Conservation (phyloP, 2,888 invertebrate species). For the Drosophila stalkeri region DNA sequence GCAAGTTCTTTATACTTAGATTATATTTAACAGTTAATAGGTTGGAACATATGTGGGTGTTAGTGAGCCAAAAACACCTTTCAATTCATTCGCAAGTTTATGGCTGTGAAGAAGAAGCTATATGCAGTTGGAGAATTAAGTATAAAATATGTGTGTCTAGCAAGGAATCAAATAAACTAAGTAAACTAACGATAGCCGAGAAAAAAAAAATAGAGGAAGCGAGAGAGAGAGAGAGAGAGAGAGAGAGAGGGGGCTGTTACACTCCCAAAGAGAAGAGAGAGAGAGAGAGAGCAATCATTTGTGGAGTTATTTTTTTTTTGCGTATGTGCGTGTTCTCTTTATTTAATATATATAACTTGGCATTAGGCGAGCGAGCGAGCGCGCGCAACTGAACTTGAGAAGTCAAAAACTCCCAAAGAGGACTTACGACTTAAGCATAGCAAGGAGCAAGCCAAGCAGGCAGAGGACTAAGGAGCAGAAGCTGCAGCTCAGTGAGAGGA, state of each 20-base stretch:
- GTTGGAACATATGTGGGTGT: conserved; percentile 31
- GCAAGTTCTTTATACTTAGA: conserved; percentile 3
- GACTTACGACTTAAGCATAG: conserved; percentile 69
- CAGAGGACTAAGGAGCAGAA: conserved; percentile 2
- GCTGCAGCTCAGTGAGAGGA: conserved; percentile 17
- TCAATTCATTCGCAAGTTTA: conserved; percentile 79
- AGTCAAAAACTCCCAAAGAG: conserved; percentile 80
- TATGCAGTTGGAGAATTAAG: conserved; percentile 51
- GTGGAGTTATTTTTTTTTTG: conserved; percentile 21
- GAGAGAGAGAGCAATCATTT: neutral
- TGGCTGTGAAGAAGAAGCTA: conserved; percentile 40
- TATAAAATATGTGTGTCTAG: conserved; percentile 55
- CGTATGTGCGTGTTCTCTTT: conserved; percentile 43
- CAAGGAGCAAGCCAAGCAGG: conserved; percentile 14
- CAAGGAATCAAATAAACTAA: conserved; percentile 67
- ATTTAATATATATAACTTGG: conserved; percentile 73
- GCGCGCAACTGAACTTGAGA: conserved; percentile 75
- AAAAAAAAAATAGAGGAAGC: conserved; percentile 15
- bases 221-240: neutral
- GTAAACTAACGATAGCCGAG: conserved; percentile 22
- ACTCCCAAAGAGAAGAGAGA: neutral
- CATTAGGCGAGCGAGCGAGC: conserved; percentile 57
- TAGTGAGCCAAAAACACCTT: conserved; percentile 52
- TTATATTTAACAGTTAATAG: conserved; percentile 39
- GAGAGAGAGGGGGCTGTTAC: neutral